Percentiles rank a stretch among this genome's conserved stretches.
Evolutionary conservation across 1,140 invertebrate genomes (phyloP).

Genomic region (Drosophila rufa): DNA sequence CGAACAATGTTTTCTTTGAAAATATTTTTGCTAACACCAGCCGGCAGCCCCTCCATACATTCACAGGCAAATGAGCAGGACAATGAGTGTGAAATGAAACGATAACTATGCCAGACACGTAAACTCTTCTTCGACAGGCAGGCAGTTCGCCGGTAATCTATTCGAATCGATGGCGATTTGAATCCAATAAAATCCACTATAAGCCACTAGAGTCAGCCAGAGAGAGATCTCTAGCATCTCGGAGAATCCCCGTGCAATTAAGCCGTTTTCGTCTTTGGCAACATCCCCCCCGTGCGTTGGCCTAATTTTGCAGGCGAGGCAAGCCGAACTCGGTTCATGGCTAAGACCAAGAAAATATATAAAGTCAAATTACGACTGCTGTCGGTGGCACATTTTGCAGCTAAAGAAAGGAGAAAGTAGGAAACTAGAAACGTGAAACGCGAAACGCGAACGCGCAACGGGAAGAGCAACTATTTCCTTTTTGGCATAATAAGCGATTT

Average conservation of each 20-base stretch:
- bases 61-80: slow-evolving; percentile 50
- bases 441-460: slow-evolving; percentile 13
- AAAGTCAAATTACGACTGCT: slow-evolving; percentile 47
- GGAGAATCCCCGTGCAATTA: slow-evolving; percentile 29
- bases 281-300: slow-evolving; percentile 11
- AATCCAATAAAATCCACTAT: slow-evolving; percentile 36
- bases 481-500: slow-evolving; percentile 76
- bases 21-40: slow-evolving; percentile 77
- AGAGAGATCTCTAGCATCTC: not conserved
- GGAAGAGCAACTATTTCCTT: slow-evolving; percentile 51
- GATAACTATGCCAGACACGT: slow-evolving; percentile 52
- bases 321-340: slow-evolving; percentile 14
- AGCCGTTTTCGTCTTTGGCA: not conserved
- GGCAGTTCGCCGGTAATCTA: slow-evolving; percentile 17
- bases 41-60: slow-evolving; percentile 15
- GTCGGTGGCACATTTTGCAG: slow-evolving; percentile 39
- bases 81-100: slow-evolving; percentile 48
- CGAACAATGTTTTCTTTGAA: slow-evolving; percentile 77
- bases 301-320: slow-evolving; percentile 17
- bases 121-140: slow-evolving; percentile 11
- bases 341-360: slow-evolving; percentile 43
- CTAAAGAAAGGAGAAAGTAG: not conserved
- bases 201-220: slow-evolving; percentile 1
- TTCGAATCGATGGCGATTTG: slow-evolving; percentile 30
- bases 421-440: not conserved